Conservation (phyloP, 2,888 invertebrate species). For the Argyresthia albistria region DNA sequence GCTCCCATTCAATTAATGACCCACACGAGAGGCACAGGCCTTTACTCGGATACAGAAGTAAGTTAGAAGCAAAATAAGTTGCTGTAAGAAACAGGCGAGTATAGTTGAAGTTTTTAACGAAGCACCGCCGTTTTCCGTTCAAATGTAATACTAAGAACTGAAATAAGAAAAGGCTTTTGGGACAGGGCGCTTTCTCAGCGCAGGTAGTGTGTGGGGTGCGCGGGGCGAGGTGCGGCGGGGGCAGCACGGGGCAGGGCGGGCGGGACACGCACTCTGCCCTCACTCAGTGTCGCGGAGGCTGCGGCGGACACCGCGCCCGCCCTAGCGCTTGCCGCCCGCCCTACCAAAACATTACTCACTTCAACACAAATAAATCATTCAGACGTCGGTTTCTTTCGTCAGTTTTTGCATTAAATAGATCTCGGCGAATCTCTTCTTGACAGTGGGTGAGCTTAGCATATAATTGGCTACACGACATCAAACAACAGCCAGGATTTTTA, state of each 20-base stretch:
- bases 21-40: no score
- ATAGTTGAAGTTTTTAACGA: no score
- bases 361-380: slow-evolving; percentile 10
- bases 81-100: no score
- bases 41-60: no score
- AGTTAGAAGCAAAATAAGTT: no score
- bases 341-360: slow-evolving; percentile 12
- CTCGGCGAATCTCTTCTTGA: neutral
- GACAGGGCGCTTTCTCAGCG: no score
- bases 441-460: neutral
- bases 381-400: slow-evolving; percentile 1
- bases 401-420: neutral
- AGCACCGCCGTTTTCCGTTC: no score
- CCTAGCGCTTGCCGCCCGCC: slow-evolving; percentile 26
- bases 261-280: slow-evolving; percentile 19
- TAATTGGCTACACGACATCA: no score
- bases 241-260: slow-evolving; percentile 20
- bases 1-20: no score
- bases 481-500: no score
- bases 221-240: slow-evolving; percentile 14
- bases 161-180: no score
- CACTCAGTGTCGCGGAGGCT: slow-evolving; percentile 70
- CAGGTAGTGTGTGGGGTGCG: slow-evolving; percentile 15
- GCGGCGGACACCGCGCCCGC: slow-evolving; percentile 53
- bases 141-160: no score